Evolutionary conservation across 2,113 vertebrate genomes (phyloP), one percentile per base, ranked within the genome.

Genomic region (Artemisiospiza belli): DNA sequence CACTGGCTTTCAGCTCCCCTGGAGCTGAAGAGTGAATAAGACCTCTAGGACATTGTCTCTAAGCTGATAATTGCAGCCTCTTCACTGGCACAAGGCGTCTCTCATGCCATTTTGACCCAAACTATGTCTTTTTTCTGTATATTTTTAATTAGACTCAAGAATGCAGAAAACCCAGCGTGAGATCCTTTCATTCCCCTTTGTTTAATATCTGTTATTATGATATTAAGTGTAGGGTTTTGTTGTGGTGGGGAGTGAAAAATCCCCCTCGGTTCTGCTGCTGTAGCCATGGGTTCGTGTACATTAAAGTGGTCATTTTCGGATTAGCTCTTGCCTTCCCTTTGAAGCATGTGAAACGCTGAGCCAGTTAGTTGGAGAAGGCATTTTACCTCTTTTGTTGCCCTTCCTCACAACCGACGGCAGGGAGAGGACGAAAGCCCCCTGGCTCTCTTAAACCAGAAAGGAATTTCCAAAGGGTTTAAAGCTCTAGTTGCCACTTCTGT

Each of bases 41-140:
- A 83, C 62, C 49, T 64, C 73, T 70, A 4, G 4, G 41, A 70
- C 85, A 89, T 89, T 84, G 87, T 91, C 98, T 97, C 98, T 99
- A 99, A 99, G 98, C 99, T 98, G 98, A 98, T 99, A 99, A 99
- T 99, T 99, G 98, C 98, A 98, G 97, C 93, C 95, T 97, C 98
- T 98, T 96, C 97, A 96, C 97, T 98, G 98, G 98, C 98, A 98
- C 98, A 99, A 98, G 98, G 97, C 97, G 73, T 97, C 98, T 99
- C 98, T 95, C 98, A 98, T 98, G 98, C 98, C 98, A 97, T 95
- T 97, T 97, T 98, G 98, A 98, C 98, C 98, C 97, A 97, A 98
- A 98, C 96, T 97, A 98, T 97, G 83, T 95, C 91, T 94, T 94
- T 84, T 94, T 87, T 93, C 86, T 83, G 85, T 91, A 92, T 94